Base-by-base conservation (phyloP, 2,113 vertebrate species). In the Zosterops pallidus region DNA sequence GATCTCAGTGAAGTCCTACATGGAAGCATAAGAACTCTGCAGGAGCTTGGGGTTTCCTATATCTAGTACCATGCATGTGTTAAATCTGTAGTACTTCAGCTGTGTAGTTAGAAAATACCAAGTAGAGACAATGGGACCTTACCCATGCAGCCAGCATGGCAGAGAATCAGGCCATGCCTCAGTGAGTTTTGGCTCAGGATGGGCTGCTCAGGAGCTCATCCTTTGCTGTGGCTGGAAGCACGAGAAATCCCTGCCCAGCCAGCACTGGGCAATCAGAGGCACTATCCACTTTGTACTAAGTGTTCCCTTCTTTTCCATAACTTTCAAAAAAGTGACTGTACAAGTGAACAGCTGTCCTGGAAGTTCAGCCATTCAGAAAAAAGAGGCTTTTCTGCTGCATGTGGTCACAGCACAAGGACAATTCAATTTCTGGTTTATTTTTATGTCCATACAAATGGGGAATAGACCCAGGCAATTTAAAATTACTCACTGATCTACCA, bases 311-410 rank as follows among this genome's bases (percentile, higher is more conserved):
- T 72, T 85, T 39, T 31, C 11, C 18, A 11, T 41, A 72, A 46
- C 33, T 92, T 83, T 74, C 0, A 12, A 55, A 37, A 67, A 71
- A 18, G 33, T 59, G 70, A 70, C 50, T 59, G 65, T 42, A 22
- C 16, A 68, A 74, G 71, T 8, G 22, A 94, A 53, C 70, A 93
- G 52, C 64, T 80, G 57, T 96, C 86, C 92, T 95, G 79, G 74
- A 85, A 92, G 71, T 75, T 74, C 68, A 86, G 71, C 46, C 64
- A 53, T 75, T 56, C 44, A 42, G 39, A 89, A 88, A 65, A 67
- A 47, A 17, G 56, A 68, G 57, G 42, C 16, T 90, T 86, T 89
- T 82, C 89, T 91, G 53, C 81, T 85, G 44, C 1, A 0, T 23
- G 39, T 57, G 63, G 37, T 76, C 74, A 84, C 47, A 62, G 67